Percentiles rank a stretch among this genome's conserved stretches.
Conservation (phyloP, 2,888 invertebrate genomes). For the Altica lythri region DNA sequence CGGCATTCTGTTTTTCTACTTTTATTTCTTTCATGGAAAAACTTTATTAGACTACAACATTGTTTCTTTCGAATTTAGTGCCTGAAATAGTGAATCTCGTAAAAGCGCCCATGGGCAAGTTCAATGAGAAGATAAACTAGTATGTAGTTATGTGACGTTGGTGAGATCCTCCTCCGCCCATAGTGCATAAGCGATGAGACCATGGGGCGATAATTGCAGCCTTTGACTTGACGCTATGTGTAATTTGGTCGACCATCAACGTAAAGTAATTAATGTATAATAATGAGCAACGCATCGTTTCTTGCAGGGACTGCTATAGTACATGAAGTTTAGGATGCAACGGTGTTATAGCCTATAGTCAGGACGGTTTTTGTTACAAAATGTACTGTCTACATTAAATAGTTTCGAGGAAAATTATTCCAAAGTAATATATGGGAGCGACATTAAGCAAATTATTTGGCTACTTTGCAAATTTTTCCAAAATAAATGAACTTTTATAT, state of each 20-base stretch:
- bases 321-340: not conserved
- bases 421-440: no score
- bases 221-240: slow-evolving; percentile 42
- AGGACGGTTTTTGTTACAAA: not conserved
- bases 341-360: not conserved
- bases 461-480: not conserved
- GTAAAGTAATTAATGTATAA: slow-evolving; percentile 36
- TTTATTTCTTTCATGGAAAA: no score
- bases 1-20: no score
- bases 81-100: no score
- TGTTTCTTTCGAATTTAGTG: no score
- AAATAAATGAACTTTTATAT: no score
- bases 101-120: not conserved
- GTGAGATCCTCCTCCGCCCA: slow-evolving; percentile 1
- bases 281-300: slow-evolving; percentile 23
- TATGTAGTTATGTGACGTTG: slow-evolving; percentile 10
- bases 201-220: slow-evolving; percentile 43
- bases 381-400: no score
- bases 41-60: no score
- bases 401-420: no score
- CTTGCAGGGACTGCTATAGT: not conserved
- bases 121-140: slow-evolving; percentile 9
- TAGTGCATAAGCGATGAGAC: slow-evolving; percentile 35
- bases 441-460: no score
- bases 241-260: slow-evolving; percentile 39